These are phyloP conservation scores for Drosophila takahashii DNA, from an alignment of 1,140 invertebrate genomes.

Conservation along the genomic window DNA sequence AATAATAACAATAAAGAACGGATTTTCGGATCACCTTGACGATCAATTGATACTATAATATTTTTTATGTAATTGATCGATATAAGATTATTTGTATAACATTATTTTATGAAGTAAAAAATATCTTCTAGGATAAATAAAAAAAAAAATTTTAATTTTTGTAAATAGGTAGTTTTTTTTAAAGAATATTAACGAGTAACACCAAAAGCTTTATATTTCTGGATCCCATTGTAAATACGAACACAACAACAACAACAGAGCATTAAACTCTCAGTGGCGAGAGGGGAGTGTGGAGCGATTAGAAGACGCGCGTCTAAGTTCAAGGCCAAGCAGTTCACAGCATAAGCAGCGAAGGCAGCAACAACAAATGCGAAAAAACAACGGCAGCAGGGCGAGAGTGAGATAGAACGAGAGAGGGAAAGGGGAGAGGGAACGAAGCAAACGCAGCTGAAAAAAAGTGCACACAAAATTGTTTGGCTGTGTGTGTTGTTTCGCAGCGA, in stretches of 20 bases:
- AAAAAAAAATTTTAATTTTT: too few species aligned
- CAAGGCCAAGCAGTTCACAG: slow-evolving; percentile 71
- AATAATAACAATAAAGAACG: neutral
- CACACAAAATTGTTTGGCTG: slow-evolving; percentile 46
- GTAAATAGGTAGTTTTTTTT: too few species aligned
- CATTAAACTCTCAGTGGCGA: slow-evolving; percentile 39
- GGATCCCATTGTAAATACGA: slow-evolving; percentile 33
- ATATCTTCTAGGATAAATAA: too few species aligned
- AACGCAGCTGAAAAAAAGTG: slow-evolving; percentile 67
- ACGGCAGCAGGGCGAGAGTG: slow-evolving; percentile 18
- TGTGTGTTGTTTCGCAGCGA: slow-evolving; percentile 54
- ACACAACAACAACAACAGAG: slow-evolving; percentile 23
- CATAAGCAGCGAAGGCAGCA: slow-evolving; percentile 48
- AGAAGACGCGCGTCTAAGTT: slow-evolving; percentile 77
- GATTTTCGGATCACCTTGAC: neutral
- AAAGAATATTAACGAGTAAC: too few species aligned
- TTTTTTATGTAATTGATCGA: too few species aligned
- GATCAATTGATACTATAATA: neutral
- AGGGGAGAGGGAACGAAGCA: slow-evolving; percentile 17
- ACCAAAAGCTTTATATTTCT: neutral
- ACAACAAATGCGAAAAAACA: slow-evolving; percentile 24
- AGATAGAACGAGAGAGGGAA: neutral
- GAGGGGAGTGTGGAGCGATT: slow-evolving; percentile 61
- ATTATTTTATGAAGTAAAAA: too few species aligned
- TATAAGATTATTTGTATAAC: too few species aligned